Evolutionary conservation across 2,797 vertebrate genomes (phyloP), one percentile per base, ranked within the genome.

Genomic region (Pitangus sulphuratus): DNA sequence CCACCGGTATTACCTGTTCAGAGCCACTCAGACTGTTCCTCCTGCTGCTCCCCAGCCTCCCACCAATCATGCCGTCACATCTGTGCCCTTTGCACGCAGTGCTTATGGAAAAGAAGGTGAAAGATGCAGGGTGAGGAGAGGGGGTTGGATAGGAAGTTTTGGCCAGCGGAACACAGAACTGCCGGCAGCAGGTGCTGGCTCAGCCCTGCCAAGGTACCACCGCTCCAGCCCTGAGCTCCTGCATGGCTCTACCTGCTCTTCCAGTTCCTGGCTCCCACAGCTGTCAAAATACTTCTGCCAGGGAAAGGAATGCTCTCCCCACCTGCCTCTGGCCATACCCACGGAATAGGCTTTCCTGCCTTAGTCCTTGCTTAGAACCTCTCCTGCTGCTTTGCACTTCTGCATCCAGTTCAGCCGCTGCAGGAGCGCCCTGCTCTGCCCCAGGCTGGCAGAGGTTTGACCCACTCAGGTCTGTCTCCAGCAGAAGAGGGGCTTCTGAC

Each of bases 211-310:
- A 1, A 56, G 57, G 62, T 48, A 31, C 70, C 58, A 4, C 47
- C 0, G 0, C 82, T 89, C 15, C 56, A 58, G 72, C 56, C 79
- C 60, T 13, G 11, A 64, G 58, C 57, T 88, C 79, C 69, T n/a
- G 12, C 82, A 14, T 1, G 0, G 81, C 86, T 61, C 68, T 53
- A 42, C 93, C 68, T 85, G 93, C 92, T 91, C 65, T 77, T 87
- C 90, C 92, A 50, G 75, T 64, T 93, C 64, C 66, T 60, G 31
- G 62, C 57, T 93, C 88, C 65, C 88, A 87, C 89, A 82, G 75
- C 79, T 90, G 75, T 35, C 78, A 90, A 50, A 96, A 50, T 69
- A 21, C 56, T 60, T 35, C 44, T 86, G 72, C 77, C 79, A 88
- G 48, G 82, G 69, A 72, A 45, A 31, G 86, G 17, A 89, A 50